Conservation (phyloP, 2,797 vertebrate species). For the Bradypus variegatus region DNA sequence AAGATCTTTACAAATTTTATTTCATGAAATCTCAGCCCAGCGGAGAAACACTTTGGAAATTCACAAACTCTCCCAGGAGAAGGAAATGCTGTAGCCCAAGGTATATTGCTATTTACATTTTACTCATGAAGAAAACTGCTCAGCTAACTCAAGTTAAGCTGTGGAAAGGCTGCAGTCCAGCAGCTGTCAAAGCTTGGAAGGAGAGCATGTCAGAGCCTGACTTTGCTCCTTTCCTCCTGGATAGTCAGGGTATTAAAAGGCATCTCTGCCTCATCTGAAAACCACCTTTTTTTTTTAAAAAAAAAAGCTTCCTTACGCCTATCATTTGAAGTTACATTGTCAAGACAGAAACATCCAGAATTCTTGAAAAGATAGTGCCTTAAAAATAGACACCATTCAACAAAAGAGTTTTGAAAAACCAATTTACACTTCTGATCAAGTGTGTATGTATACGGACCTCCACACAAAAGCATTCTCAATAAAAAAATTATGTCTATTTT, state of each 20-base stretch:
- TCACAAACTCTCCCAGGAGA: conserved; percentile 3
- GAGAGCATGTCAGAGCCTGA: conserved; percentile 25
- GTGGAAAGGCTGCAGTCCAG: neutral
- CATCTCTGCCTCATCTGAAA: conserved; percentile 26
- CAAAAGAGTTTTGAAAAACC: conserved; percentile 13
- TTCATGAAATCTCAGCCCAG: conserved; percentile 6
- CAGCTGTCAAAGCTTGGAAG: neutral
- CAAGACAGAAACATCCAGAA: neutral
- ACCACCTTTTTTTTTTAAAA: neutral
- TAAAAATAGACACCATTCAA: neutral
- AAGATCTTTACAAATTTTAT: neutral
- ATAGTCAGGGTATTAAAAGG: neutral
- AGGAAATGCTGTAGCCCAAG: neutral
- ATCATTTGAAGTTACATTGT: conserved; percentile 13
- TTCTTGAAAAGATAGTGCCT: conserved; percentile 14
- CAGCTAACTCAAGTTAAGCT: neutral
- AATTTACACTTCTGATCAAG: neutral
- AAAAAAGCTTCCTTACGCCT: neutral
- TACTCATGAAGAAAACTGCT: neutral
- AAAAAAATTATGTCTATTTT: neutral
- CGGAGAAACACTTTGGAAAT: conserved; percentile 15
- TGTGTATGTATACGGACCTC: neutral
- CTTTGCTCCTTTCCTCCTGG: neutral
- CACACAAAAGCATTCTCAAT: neutral
- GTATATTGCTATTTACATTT: conserved; percentile 30